Base-by-base conservation (phyloP, 1,140 invertebrate species). In the Apis dorsata region DNA sequence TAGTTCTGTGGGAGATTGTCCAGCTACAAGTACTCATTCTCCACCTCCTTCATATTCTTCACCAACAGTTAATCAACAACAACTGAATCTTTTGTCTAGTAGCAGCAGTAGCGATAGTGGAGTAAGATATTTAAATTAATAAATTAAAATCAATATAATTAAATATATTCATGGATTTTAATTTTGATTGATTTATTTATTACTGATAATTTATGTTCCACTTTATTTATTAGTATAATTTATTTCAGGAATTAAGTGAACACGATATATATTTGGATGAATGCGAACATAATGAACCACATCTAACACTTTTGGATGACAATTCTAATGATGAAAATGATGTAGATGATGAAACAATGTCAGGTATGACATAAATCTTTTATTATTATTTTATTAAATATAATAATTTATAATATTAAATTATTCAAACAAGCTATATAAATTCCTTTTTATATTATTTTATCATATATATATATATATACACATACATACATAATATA, bases 341-440 rank as follows among this genome's bases (percentile, higher is more conserved):
- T 89, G 95, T 97, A 8, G 96, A 97, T 90, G 96, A 97, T 87
- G 97, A 98, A 94, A 97, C 97, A 4, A 97, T 98, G 96, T 97
- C 96, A 91, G 97, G 96, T 51, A 62, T 24, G 5, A 44, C 24
- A 44, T 57, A 44, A 44, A 44, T 44, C 34, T 0, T 44, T 44
- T 59, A 2, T 19, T 21, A 59, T 7, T 5, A 10, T 11, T 49
- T 4, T 17, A 74, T 1, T 60, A 15, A 49, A n/a, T 15, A 4
- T 34, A 44, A 17, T 28, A 55, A 24, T 71, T 71, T 68, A 19
- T 68, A 21, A 68, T 44, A 53, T 57, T 34, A 72, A 11, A 57
- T 55, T 49, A 60, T 13, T n/a, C 28, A n/a, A 44, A 3, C 28
- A 34, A 74, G 21, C 19, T 69, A 49, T 5, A 34, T 17, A 13